phyloP scores from a whole-genome alignment of 2,888 invertebrate species.

The Hydriomena furcata region DNA sequence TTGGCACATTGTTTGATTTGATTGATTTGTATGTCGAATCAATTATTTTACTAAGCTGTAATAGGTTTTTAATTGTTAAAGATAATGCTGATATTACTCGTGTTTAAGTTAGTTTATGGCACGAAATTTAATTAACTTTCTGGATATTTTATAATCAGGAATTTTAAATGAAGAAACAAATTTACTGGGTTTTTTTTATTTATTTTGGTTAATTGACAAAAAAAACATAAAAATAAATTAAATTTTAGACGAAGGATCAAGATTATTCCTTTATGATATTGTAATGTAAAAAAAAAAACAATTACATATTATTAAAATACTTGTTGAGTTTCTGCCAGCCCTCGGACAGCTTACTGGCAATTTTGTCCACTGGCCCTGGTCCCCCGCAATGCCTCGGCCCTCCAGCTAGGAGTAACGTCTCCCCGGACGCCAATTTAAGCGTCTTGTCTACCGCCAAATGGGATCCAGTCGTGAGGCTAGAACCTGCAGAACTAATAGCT shows the following conservation, averaged over 20 bases:
- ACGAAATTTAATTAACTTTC: constrained; percentile 23
- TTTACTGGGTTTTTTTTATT: background rate
- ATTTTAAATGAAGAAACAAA: constrained; percentile 23
- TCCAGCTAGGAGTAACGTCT: constrained; percentile 64
- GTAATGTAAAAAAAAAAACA: too few relatives aligned
- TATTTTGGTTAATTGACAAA: too few relatives aligned
- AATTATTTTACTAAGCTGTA: constrained; percentile 42
- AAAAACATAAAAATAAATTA: too few relatives aligned
- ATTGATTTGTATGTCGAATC: constrained; percentile 29
- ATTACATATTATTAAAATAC: constrained; percentile 59
- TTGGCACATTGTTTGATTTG: constrained; percentile 33
- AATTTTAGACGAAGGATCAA: too few relatives aligned
- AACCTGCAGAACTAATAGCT: constrained; percentile 62
- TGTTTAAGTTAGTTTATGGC: constrained; percentile 32
- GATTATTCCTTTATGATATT: too few relatives aligned
- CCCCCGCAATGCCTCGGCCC: constrained; percentile 72
- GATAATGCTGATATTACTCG: constrained; percentile 4
- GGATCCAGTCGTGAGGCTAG: constrained; percentile 56
- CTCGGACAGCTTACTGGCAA: constrained; percentile 70
- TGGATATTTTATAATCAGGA: constrained; percentile 28
- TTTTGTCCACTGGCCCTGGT: constrained; percentile 76
- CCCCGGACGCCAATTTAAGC: constrained; percentile 61
- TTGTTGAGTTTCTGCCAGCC: constrained; percentile 79
- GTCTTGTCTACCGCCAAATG: constrained; percentile 58
- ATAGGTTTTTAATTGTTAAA: constrained; percentile 45